Percentiles rank a stretch among this genome's conserved stretches.
phyloP scores from a whole-genome alignment of 92 coral and sea anemone species.

The Bergia sp. region DNA sequence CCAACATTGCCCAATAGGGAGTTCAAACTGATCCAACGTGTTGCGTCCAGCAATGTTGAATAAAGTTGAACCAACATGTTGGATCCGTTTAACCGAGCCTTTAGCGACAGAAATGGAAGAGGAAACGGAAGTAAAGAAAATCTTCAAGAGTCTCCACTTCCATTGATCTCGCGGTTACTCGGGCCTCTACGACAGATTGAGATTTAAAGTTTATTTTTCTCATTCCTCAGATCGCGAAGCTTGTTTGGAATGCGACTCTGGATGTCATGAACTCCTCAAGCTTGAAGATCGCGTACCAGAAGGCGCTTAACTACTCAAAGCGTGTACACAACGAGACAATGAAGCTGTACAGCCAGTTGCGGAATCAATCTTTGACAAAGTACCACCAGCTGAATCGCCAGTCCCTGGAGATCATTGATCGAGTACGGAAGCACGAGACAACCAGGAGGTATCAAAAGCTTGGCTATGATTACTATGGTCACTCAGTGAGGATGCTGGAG shows the following conservation, averaged over 20 bases:
- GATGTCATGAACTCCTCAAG: constrained; percentile 75
- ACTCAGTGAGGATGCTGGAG: constrained; percentile 67
- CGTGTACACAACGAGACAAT: constrained; percentile 62
- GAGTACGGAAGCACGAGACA: constrained; percentile 56
- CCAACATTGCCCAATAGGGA: no score
- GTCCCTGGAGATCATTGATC: constrained; percentile 58
- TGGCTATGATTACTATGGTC: constrained; percentile 63
- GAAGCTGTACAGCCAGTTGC: constrained; percentile 51
- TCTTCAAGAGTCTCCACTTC: no score
- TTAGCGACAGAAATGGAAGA: no score
- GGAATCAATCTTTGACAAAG: constrained; percentile 48
- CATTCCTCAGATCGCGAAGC: constrained; percentile 17
- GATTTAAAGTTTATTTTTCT: not conserved
- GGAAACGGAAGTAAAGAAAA: no score
- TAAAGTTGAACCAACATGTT: no score
- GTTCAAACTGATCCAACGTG: no score
- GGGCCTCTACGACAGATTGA: not conserved
- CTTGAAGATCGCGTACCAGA: constrained; percentile 52
- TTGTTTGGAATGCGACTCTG: constrained; percentile 54
- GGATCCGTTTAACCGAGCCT: no score
- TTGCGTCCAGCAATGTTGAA: no score
- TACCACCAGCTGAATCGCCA: constrained; percentile 60
- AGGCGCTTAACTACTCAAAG: constrained; percentile 57
- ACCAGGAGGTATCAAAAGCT: constrained; percentile 60
- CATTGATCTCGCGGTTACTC: no score